A percentile compares a stretch with the other conserved stretches of the same genome.
Conservation (phyloP, 2,888 invertebrate genomes). For the Amphiduros pacificus region DNA sequence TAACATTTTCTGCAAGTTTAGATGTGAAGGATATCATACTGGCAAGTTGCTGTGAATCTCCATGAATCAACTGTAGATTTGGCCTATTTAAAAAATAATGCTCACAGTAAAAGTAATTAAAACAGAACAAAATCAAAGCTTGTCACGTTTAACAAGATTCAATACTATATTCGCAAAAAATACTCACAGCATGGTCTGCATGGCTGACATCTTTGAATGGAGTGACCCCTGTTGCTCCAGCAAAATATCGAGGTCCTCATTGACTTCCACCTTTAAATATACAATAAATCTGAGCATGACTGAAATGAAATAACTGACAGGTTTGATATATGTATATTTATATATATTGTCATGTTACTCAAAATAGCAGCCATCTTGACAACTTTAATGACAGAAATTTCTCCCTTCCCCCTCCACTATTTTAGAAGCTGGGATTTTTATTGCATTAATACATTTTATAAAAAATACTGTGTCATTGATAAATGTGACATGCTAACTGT, state of each 20-base stretch:
- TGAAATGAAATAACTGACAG: too few species aligned
- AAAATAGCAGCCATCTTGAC: too few species aligned
- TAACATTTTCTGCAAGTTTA: slow-evolving; percentile 86
- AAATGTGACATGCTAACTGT: too few species aligned
- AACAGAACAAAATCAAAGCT: neutral
- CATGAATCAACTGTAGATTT: slow-evolving; percentile 70
- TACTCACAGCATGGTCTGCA: slow-evolving; percentile 74
- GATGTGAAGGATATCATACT: slow-evolving; percentile 87
- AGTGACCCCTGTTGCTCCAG: slow-evolving; percentile 75
- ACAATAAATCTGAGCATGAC: neutral
- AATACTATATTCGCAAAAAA: too few species aligned
- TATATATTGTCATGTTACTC: too few species aligned
- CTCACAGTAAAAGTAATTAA: too few species aligned
- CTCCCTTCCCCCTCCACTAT: too few species aligned
- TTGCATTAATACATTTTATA: too few species aligned
- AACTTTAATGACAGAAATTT: too few species aligned
- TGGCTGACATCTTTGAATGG: slow-evolving; percentile 77
- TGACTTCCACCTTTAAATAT: slow-evolving; percentile 68
- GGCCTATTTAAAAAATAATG: slow-evolving; percentile 59
- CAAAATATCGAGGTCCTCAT: slow-evolving; percentile 72
- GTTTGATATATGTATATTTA: too few species aligned
- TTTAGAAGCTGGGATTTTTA: too few species aligned
- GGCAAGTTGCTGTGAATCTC: slow-evolving; percentile 72
- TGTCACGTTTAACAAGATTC: neutral
- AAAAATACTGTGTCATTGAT: too few species aligned